Base-by-base conservation (phyloP, 30 jellyfish, hydroid and myxozoan genomes). In the Hydractinia echinata region DNA sequence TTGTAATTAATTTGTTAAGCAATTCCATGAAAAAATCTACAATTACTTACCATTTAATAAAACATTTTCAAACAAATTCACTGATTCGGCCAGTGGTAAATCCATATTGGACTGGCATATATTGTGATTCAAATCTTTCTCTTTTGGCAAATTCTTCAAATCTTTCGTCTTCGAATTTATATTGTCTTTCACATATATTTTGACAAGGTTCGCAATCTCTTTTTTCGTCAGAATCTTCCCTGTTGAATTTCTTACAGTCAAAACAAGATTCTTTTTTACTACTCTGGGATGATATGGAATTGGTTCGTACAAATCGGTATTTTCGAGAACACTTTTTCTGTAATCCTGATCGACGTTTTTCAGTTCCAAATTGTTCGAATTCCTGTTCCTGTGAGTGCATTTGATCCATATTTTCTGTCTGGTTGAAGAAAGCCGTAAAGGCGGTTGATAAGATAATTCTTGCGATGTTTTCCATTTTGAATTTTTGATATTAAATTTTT, bases 341-440 rank as follows among this genome's bases (percentile, higher is more conserved):
- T 51, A 64, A 6, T 5, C 73, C 73, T 62, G n/a, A n/a, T n/a
- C n/a, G n/a, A n/a, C n/a, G n/a, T n/a, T n/a, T n/a, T n/a, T n/a
- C n/a, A n/a, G n/a, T n/a, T n/a, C n/a, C n/a, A n/a, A n/a, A n/a
- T 30, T 30, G 44, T 30, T 30, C 74, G 39, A 44, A 64, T 1
- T 64, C 74, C 39, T 51, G 74, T 64, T 64, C 74, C 39, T 64
- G 10, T 64, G 19, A 9, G 0, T 64, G 18, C 74, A n/a, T 1
- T 51, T 64, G 6, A 51, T 64, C 74, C 19, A 44, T 13, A n/a
- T 64, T 13, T 7, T 44, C 10, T 64, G 10, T 8, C 39, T 64
- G 74, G 10, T 6, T 44, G 74, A 51, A 64, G 74, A 64, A 64
- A 64, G 74, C 74, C 19, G 74, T 51, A 64, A 64, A 51, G 74